phyloP scores from a whole-genome alignment of 2,797 vertebrate genomes.

The Helicolenus hilgendorfi region DNA sequence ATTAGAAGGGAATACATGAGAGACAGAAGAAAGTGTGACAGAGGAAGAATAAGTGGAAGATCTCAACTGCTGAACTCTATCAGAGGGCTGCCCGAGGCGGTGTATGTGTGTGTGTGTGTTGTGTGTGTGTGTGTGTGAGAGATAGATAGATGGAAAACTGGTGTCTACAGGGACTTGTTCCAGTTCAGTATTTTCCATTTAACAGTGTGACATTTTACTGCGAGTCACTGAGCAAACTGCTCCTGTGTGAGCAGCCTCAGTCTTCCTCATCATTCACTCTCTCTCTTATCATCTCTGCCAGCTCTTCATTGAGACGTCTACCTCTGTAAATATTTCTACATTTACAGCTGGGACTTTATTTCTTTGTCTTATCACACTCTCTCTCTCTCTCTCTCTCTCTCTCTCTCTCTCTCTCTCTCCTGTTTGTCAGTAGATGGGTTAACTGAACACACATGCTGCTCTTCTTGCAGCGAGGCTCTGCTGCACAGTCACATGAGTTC shows the following conservation, averaged over 20 bases:
- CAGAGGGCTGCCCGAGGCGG: not conserved
- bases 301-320: slow-evolving; percentile 1
- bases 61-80: slow-evolving; percentile 13
- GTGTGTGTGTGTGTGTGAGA: not conserved
- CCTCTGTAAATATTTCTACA: slow-evolving; percentile 40
- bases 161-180: slow-evolving; percentile 56
- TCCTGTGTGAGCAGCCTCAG: slow-evolving; percentile 31
- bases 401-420: not conserved
- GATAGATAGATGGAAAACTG: slow-evolving; percentile 11
- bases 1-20: slow-evolving; percentile 22
- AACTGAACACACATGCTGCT: slow-evolving; percentile 1
- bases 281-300: not conserved
- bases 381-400: not conserved
- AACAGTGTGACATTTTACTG: slow-evolving; percentile 54
- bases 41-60: not conserved
- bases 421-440: not conserved
- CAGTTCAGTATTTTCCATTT: slow-evolving; percentile 65
- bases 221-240: slow-evolving; percentile 46
- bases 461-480: not conserved
- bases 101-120: not conserved
- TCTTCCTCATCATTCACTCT: slow-evolving; percentile 9
- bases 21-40: not conserved
- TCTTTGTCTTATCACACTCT: not conserved
- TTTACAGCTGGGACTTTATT: slow-evolving; percentile 1
- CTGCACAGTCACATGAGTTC: slow-evolving; percentile 8